Percentiles rank a stretch among this genome's conserved stretches.
phyloP scores from a whole-genome alignment of 2,113 vertebrate species.

The Aegotheles bennettii region DNA sequence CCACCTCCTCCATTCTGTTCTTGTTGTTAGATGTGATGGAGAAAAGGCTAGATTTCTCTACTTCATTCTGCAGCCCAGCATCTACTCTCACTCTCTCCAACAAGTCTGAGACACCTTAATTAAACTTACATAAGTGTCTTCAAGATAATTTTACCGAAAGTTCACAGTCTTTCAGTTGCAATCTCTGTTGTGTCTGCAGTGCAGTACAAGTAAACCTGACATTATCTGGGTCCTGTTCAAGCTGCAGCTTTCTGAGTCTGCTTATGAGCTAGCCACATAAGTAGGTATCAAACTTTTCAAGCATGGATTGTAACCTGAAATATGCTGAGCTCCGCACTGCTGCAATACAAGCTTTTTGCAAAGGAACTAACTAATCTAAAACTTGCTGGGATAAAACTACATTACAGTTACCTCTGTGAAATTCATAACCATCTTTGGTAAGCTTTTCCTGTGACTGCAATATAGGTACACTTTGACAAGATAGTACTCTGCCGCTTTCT shows the following conservation, averaged over 20 bases:
- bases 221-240: background rate
- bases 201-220: background rate
- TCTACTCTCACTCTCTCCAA: background rate
- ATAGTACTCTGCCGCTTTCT: background rate
- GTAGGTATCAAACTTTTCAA: background rate
- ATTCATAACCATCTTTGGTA: background rate
- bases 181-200: background rate
- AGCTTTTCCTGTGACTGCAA: background rate
- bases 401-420: background rate
- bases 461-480: background rate
- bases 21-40: background rate
- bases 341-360: background rate
- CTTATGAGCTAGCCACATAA: background rate
- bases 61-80: background rate
- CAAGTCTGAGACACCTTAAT: background rate
- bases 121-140: background rate
- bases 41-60: background rate
- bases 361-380: background rate
- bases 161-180: background rate
- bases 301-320: background rate
- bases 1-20: slow-evolving; percentile 26
- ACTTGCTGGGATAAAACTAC: background rate
- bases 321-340: background rate
- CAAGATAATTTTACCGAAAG: background rate
- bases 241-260: background rate